Evolutionary conservation across 2,888 invertebrate species (phyloP), one percentile per base, ranked within the genome.

Genomic region (Micropterix aruncella): DNA sequence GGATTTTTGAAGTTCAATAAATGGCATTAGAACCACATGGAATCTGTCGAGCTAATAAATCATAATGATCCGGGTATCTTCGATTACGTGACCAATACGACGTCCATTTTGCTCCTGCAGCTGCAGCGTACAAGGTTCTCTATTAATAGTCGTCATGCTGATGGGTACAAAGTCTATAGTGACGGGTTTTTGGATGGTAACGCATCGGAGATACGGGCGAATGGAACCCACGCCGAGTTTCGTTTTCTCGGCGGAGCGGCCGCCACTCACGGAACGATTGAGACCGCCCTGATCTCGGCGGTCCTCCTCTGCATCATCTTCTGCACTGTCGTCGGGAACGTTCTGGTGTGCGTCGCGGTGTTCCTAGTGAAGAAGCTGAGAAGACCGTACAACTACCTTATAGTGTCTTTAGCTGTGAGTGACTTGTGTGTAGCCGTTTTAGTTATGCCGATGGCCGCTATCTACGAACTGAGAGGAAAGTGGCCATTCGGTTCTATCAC

Each of bases 391-490:
- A 92, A 92, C 68, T 90, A 91, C 61, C 73, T 92, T 50, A 79
- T 96, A 44, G 94, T 96, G 40, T 95, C 95, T 40, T 70, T 97
- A 57, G 97, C 97, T 47, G 85, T 96, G 49, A 94, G 95, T 53
- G 97, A 99, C 64, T 78, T 97, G 51, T 90, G 95, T 61, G 95
- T 97, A 44, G 94, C 95, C 2, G 77, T 87, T 41, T 75, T 97
- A 55, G 95, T 99, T 48, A 97, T 99, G 97, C 93, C 95, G 4
- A 90, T 96, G 71, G 96, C 96, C 3, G 79, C 95, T 60, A 79
- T 92, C 19, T 92, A 93, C 62, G 95, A 96, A 65, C 80, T 95
- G 48, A 75, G 89, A 55, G 93, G 92, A 47, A 79, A 81, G 54
- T 97, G 97, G 97, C 83, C 85, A 53, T 94, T 97, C 57, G 95